Percentiles rank a stretch among this genome's conserved stretches.
Evolutionary conservation across 1,140 invertebrate genomes (phyloP).

Genomic region (Chymomyza costata): DNA sequence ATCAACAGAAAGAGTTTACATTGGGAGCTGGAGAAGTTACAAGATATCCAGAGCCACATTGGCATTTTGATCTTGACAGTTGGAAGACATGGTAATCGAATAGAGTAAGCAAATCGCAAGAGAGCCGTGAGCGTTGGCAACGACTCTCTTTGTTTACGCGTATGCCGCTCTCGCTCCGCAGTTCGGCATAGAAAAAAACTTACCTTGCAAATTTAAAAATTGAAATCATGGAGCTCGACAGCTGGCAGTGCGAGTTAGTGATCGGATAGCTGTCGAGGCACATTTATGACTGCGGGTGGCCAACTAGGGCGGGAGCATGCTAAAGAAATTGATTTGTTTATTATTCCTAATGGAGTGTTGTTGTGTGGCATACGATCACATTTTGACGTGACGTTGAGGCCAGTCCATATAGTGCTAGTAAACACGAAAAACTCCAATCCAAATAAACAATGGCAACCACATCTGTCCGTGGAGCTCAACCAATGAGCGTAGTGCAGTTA

Average conservation of each 20-base stretch:
- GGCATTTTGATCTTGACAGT: too few relatives aligned
- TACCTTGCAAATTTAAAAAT: conserved; percentile 62
- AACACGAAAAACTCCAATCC: background rate
- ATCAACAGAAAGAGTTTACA: conserved; percentile 39
- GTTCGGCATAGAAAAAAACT: too few relatives aligned
- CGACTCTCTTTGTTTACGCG: too few relatives aligned
- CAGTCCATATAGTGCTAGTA: conserved; percentile 44
- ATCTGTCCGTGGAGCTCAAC: conserved; percentile 22
- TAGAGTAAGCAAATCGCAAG: too few relatives aligned
- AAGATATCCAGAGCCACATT: too few relatives aligned
- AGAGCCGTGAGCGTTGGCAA: too few relatives aligned
- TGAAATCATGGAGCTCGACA: conserved; percentile 59
- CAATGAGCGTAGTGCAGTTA: conserved; percentile 50
- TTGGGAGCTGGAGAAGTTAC: background rate
- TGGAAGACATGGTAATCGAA: too few relatives aligned
- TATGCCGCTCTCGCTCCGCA: too few relatives aligned
- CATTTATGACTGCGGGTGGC: conserved; percentile 63
- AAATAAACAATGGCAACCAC: conserved; percentile 46
- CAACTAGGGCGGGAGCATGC: conserved; percentile 23
- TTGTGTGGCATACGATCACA: conserved; percentile 56
- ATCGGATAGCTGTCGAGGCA: conserved; percentile 57
- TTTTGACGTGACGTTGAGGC: conserved; percentile 33
- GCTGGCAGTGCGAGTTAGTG: conserved; percentile 32
- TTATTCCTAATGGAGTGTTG: conserved; percentile 67
- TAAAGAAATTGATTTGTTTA: conserved; percentile 71